A percentile compares a stretch with the other conserved stretches of the same genome.
These are phyloP conservation scores for Sitodiplosis mosellana DNA, from an alignment of 1,140 invertebrate species.

Conservation along the genomic window DNA sequence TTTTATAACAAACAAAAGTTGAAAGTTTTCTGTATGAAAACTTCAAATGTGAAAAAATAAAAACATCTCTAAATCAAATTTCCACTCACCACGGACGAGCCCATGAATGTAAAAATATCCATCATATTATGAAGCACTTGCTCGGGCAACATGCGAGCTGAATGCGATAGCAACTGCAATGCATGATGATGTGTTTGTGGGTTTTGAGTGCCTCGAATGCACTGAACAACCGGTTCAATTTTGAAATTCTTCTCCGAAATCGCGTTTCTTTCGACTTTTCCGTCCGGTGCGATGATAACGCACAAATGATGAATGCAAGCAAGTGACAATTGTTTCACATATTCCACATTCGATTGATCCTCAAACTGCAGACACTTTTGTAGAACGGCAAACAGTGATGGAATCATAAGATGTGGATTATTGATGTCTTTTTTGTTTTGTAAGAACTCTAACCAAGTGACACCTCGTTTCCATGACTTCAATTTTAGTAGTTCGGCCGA, in stretches of 20 bases:
- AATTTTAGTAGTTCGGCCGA: constrained; percentile 38
- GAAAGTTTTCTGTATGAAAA: no score
- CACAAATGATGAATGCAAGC: constrained; percentile 58
- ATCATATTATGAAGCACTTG: constrained; percentile 80
- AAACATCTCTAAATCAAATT: no score
- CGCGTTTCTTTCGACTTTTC: constrained; percentile 23
- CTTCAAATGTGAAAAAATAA: no score
- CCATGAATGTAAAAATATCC: constrained; percentile 92
- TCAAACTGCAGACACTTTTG: constrained; percentile 61
- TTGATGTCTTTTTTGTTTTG: constrained; percentile 59
- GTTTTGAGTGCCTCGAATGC: constrained; percentile 73
- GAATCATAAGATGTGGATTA: constrained; percentile 43
- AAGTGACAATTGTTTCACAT: constrained; percentile 71
- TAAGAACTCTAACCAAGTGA: constrained; percentile 62
- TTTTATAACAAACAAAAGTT: no score
- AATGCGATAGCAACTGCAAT: constrained; percentile 56
- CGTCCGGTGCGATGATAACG: constrained; percentile 31
- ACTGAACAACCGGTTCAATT: constrained; percentile 69
- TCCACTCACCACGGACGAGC: constrained; percentile 45
- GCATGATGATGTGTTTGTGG: constrained; percentile 89
- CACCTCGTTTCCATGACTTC: constrained; percentile 54
- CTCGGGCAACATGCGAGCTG: constrained; percentile 55
- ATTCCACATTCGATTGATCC: constrained; percentile 68
- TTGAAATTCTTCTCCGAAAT: constrained; percentile 43
- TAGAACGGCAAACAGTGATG: constrained; percentile 61